Conservation (phyloP, 2,888 invertebrate genomes). For the Agrotis clavis region DNA sequence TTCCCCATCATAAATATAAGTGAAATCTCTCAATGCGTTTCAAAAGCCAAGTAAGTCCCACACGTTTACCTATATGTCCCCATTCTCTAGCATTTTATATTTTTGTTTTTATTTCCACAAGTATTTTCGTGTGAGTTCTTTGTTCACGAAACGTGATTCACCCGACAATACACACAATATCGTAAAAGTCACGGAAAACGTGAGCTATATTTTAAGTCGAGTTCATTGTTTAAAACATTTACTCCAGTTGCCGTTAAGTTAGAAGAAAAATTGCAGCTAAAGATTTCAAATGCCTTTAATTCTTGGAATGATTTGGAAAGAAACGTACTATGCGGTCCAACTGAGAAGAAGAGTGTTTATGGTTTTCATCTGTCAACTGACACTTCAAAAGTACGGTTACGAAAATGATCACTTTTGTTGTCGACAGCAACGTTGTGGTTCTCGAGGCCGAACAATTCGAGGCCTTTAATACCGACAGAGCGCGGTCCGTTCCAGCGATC, state of each 20-base stretch:
- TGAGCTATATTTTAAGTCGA: slow-evolving; percentile 54
- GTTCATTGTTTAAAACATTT: slow-evolving; percentile 47
- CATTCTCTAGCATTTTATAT: slow-evolving; percentile 23
- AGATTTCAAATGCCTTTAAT: slow-evolving; percentile 13
- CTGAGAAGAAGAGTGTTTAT: too few species aligned
- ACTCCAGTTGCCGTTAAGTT: slow-evolving; percentile 14
- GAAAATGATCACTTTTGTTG: too few species aligned
- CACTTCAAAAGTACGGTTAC: too few species aligned
- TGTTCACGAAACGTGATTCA: slow-evolving; percentile 60
- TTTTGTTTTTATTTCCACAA: slow-evolving; percentile 51
- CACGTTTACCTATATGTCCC: slow-evolving; percentile 8
- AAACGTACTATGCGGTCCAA: too few species aligned
- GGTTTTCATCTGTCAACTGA: too few species aligned
- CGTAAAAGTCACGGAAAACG: slow-evolving; percentile 56
- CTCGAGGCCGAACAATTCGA: too few species aligned
- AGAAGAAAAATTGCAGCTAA: slow-evolving; percentile 23
- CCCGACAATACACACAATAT: slow-evolving; percentile 56
- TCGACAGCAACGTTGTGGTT: too few species aligned
- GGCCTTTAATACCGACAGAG: too few species aligned
- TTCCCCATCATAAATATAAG: too few species aligned
- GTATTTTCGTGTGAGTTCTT: slow-evolving; percentile 53
- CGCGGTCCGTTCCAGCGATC: too few species aligned
- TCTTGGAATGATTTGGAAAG: slow-evolving; percentile 28
- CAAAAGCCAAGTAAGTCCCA: slow-evolving; percentile 19
- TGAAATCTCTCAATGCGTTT: not conserved